Base-by-base conservation (phyloP, 2,797 vertebrate species). In the Tenualosa ilisha region DNA sequence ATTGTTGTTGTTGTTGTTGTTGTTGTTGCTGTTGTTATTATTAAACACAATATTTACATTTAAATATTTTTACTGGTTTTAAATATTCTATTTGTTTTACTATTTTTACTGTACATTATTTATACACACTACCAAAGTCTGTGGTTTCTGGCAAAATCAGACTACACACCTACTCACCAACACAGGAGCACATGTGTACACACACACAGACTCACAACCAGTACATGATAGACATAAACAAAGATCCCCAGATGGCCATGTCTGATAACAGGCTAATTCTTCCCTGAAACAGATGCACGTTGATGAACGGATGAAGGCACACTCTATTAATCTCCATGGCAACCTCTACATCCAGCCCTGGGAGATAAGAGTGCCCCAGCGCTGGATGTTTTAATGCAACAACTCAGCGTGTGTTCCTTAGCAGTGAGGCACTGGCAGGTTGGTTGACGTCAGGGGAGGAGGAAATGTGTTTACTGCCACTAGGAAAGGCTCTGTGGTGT, bases 311-410 rank as follows among this genome's bases (percentile, higher is more conserved):
- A 79, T 46, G 72, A 43, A 43, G 72, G 17, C 17, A 46, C 37
- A 46, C 72, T 22, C 40, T 79, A 87, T 88, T 89, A 85, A 91
- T 94, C 91, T 90, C 91, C 89, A 92, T 91, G 91, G 90, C 85
- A 92, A 93, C 93, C 61, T 68, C 88, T 68, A 49, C 72, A 79
- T 84, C 82, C 90, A 43, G 86, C 84, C 37, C 75, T 59, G 53
- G 84, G 26, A 82, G 86, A 87, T 86, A 85, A 88, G 85, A 88
- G 15, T 40, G 37, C 3, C 82, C 82, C 63, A 81, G 20, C 43
- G 43, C 22, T 81, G 31, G 61, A 82, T 59, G 24, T 85, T 86
- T 89, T 85, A 82, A 72, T 81, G 84, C 87, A 85, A 84, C 49
- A 51, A 65, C 31, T 81, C 84, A 82, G 92, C 93, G 91, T 92